phyloP scores from a whole-genome alignment of 2,797 vertebrate genomes.

The Anguilla marmorata region DNA sequence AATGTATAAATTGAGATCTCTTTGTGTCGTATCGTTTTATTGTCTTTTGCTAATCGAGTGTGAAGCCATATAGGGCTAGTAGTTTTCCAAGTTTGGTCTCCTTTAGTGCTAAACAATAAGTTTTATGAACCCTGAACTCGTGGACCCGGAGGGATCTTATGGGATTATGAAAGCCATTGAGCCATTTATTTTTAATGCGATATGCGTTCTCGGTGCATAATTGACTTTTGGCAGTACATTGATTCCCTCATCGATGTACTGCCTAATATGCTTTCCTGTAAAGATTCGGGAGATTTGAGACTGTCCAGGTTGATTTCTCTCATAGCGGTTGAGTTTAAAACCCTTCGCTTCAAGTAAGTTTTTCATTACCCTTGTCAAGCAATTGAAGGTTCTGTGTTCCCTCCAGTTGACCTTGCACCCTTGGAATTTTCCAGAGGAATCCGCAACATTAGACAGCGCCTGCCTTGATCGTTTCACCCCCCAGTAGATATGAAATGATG shows the following conservation, averaged over 20 bases:
- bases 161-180: not conserved
- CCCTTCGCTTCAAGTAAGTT: not conserved
- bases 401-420: not conserved
- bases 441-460: not conserved
- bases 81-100: not conserved
- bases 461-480: not conserved
- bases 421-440: not conserved
- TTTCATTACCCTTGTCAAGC: not conserved
- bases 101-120: not conserved
- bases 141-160: not conserved
- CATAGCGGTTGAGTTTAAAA: not conserved
- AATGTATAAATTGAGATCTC: not conserved
- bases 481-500: not conserved
- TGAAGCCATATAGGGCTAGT: not conserved
- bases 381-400: not conserved
- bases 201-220: not conserved
- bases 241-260: not conserved
- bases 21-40: not conserved
- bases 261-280: not conserved
- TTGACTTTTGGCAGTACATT: not conserved
- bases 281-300: not conserved
- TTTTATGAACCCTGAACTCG: not conserved
- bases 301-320: not conserved
- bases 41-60: not conserved
- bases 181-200: not conserved